phyloP scores from a whole-genome alignment of 2,888 invertebrate species.

The Andricus quercusramuli region DNA sequence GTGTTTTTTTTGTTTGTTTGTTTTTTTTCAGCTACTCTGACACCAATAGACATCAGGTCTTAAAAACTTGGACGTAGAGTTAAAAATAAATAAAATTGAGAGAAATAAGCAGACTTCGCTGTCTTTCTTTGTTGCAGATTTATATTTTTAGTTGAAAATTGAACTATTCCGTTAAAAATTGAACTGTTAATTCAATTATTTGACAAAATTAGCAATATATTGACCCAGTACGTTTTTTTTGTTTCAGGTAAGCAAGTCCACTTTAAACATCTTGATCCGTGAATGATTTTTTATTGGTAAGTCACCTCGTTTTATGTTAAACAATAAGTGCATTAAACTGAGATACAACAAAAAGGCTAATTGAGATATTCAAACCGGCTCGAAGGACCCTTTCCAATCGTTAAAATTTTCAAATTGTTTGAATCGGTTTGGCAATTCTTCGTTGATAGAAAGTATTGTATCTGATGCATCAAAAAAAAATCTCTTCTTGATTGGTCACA shows the following conservation, averaged over 20 bases:
- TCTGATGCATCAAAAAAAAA: background rate
- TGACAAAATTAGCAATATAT: too few species aligned
- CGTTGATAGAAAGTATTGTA: background rate
- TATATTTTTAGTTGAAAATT: too few species aligned
- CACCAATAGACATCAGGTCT: background rate
- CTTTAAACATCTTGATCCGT: constrained; percentile 30
- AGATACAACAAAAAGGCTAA: too few species aligned
- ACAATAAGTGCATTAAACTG: constrained; percentile 51
- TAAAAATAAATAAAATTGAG: background rate
- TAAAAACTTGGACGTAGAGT: background rate
- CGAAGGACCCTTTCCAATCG: too few species aligned
- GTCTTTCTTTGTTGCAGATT: too few species aligned
- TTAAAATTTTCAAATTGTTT: too few species aligned
- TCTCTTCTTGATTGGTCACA: background rate
- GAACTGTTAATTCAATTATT: too few species aligned
- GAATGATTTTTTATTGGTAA: constrained; percentile 48
- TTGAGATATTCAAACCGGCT: too few species aligned
- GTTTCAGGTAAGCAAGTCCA: constrained; percentile 42
- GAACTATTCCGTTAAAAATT: too few species aligned
- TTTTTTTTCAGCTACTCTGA: constrained; percentile 46
- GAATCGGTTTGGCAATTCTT: constrained; percentile 20
- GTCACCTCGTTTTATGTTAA: constrained; percentile 53
- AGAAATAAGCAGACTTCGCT: background rate
- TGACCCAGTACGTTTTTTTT: constrained; percentile 29
- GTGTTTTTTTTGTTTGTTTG: constrained; percentile 60